Base-by-base conservation (phyloP, 2,797 vertebrate genomes). In the Sebastes iracundus region DNA sequence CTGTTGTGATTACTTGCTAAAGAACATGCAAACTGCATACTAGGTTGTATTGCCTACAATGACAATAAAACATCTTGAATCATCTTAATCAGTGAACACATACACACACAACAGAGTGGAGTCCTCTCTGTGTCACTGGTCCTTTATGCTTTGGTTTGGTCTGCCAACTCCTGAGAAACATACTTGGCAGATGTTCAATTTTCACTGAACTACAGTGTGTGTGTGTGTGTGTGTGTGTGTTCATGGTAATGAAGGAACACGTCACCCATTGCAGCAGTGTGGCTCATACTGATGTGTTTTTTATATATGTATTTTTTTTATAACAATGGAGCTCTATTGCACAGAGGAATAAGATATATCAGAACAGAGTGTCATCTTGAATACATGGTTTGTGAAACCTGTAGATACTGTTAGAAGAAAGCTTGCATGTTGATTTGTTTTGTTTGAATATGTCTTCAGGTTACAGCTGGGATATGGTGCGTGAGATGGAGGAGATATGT, bases 401-500 rank as follows among this genome's bases (percentile, higher is more conserved):
- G 27, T 30, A 30, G 58, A 60, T 20, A 20, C 1, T n/a, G 32
- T 23, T 14, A 7, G 23, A 23, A 27, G 6, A 3, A 62, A 4
- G 7, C 6, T 22, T 25, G 7, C 8, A 33, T 16, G 5, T 12
- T 59, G 35, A 35, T 32, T 11, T 58, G 16, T 65, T 33, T 60
- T 32, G 13, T 77, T 32, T 56, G 11, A 4, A 13, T 1, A 2
- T 65, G 23, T 11, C 63, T 42, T 1, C 82, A 99, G 98, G 97
- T 6, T 99, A 99, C 82, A 96, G 88, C 60, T 97, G 97, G 97
- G 79, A 93, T 12, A 96, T 96, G 97, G 96, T 99, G 85, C 94
- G 84, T 60, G 90, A 91, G 84, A 99, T 99, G 98, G 94, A 96
- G 76, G 83, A 65, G 9, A 87, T 97, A 5, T 98, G 98, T 80